Evolutionary conservation across 2,113 vertebrate species (phyloP), one percentile per base, ranked within the genome.

Genomic region (Chamaetylas fuelleborni): DNA sequence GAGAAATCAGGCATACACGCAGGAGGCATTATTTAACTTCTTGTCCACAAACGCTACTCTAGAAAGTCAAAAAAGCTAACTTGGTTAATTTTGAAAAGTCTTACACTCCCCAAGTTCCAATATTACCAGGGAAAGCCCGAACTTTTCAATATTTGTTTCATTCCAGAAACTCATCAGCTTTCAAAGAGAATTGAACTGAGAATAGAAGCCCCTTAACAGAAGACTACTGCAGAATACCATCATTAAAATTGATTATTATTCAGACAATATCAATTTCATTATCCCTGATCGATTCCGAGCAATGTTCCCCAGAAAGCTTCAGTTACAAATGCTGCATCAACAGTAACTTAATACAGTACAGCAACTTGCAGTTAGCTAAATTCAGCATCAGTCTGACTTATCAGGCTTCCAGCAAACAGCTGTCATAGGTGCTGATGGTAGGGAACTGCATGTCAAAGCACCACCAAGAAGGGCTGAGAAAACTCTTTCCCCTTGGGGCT

Each of bases 171-270:
- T 88, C 94, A 91, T 94, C 88, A 91, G 65, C 61, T 88, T 90
- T 91, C 85, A 74, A 95, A 95, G 82, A 94, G 84, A 97, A 97
- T 34, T 85, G 92, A 95, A 96, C 81, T 86, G 93, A 96, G 93
- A 97, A 88, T 67, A 97, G 91, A 88, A 92, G 62, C 57, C 73
- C 94, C 96, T 97, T 96, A 97, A 97, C 80, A 60, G 81, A 97
- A 97, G 95, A 69, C 80, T 86, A 94, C 90, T 94, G 94, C 93
- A 98, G 94, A 95, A 95, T 72, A 90, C 78, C 79, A 88, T 97
- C 98, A 98, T 96, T 98, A 97, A 98, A 98, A 98, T 96, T 96
- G 97, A 98, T 98, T 98, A 97, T 96, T 98, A 98, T 97, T 97
- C 97, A 93, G 93, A 87, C 85, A 90, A 95, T 97, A 98, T 97